These are phyloP conservation scores for Apodemus agrarius DNA, from an alignment of 2,797 vertebrate genomes.

Conservation along the genomic window DNA sequence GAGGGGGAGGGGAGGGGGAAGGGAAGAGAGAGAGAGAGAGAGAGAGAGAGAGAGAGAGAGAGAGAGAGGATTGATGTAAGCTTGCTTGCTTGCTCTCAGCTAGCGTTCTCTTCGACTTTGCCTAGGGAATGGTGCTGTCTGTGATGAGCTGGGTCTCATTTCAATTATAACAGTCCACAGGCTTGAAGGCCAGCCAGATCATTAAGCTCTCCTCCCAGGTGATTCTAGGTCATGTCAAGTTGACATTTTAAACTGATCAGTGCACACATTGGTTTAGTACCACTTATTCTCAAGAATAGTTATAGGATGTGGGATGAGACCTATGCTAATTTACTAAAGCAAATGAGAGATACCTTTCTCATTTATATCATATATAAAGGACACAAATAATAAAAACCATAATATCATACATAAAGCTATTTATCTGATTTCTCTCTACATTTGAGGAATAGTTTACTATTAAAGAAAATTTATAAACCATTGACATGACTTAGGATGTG, in stretches of 20 bases:
- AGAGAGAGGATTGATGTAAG: too few species aligned
- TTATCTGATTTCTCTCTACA: not conserved
- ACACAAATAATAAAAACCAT: not conserved
- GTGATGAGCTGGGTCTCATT: not conserved
- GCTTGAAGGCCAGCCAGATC: not conserved
- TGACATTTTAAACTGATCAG: not conserved
- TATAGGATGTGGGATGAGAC: not conserved
- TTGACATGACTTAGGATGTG: not conserved
- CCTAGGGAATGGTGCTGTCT: not conserved
- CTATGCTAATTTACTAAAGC: not conserved
- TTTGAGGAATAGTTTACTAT: not conserved
- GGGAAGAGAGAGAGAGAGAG: too few species aligned
- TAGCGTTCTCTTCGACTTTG: not conserved
- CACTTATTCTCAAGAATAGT: not conserved
- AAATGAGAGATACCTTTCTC: not conserved
- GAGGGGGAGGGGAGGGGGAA: too few species aligned
- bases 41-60: too few species aligned
- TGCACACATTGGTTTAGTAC: not conserved
- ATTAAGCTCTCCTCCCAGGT: not conserved
- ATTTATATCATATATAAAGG: not conserved
- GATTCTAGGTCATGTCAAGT: not conserved
- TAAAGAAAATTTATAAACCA: conserved; percentile 33
- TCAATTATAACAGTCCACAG: not conserved
- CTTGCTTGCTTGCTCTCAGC: not conserved
- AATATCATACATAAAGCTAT: not conserved